Conservation (phyloP, 1,140 invertebrate species). For the Globodera rostochiensis region DNA sequence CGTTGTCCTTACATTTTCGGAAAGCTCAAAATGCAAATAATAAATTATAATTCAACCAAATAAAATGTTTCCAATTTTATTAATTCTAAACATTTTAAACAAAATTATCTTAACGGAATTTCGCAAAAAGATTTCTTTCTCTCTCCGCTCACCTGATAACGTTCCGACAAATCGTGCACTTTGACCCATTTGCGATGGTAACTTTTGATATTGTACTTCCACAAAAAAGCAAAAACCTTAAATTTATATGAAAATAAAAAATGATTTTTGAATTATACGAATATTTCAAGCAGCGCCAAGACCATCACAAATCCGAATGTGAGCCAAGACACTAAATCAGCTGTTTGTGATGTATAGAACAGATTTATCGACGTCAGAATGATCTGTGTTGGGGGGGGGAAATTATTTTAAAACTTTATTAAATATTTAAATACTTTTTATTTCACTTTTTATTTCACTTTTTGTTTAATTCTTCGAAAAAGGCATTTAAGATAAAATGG, state of each 20-base stretch:
- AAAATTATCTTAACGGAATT: too few relatives aligned
- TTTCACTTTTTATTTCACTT: too few relatives aligned
- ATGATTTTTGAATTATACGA: neutral
- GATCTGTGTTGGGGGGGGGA: neutral
- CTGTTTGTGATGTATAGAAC: neutral
- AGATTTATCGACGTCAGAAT: neutral
- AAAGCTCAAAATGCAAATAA: slow-evolving; percentile 4
- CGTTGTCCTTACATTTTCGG: slow-evolving; percentile 13
- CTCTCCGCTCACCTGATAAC: slow-evolving; percentile 3
- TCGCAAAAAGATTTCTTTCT: too few relatives aligned
- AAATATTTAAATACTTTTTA: too few relatives aligned
- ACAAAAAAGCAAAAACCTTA: neutral
- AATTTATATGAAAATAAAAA: neutral
- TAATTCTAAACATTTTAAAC: too few relatives aligned
- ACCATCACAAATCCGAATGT: neutral
- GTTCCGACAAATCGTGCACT: slow-evolving; percentile 6
- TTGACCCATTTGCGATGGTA: slow-evolving; percentile 1
- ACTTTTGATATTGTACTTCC: neutral
- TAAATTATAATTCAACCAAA: neutral
- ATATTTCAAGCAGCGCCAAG: neutral
- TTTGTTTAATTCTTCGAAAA: too few relatives aligned
- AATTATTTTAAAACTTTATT: too few relatives aligned
- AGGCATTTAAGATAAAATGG: too few relatives aligned
- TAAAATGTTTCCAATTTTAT: too few relatives aligned
- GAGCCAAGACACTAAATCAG: neutral